These are phyloP conservation scores for Meleagris gallopavo DNA, from an alignment of 2,113 vertebrate species.

Conservation along the genomic window DNA sequence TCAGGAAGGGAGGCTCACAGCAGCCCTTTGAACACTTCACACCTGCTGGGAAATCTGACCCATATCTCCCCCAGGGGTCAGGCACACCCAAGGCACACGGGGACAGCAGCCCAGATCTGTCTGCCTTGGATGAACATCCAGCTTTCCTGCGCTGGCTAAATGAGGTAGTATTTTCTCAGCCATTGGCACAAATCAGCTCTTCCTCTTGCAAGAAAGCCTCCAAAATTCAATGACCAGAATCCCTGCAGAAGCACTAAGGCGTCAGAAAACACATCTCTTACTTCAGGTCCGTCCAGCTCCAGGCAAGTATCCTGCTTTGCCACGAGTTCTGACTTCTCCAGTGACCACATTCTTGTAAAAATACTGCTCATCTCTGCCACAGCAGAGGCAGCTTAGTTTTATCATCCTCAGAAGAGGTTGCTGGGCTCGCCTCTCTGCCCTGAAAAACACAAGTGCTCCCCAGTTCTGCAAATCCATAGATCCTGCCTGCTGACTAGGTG, in stretches of 20 bases:
- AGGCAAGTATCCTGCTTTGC: background rate
- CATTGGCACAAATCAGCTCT: background rate
- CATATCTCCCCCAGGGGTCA: fast-evolving
- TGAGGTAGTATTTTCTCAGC: background rate
- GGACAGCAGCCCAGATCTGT: background rate
- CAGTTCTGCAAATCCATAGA: background rate
- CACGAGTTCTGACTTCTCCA: background rate
- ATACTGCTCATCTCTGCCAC: background rate
- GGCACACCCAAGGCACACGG: fast-evolving
- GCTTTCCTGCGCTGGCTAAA: background rate
- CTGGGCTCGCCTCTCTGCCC: background rate
- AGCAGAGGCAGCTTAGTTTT: background rate
- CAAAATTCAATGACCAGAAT: background rate
- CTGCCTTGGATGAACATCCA: fast-evolving
- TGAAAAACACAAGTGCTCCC: background rate
- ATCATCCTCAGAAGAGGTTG: background rate
- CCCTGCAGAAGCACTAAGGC: background rate
- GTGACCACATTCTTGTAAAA: background rate
- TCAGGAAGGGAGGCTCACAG: fast-evolving
- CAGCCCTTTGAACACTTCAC: background rate
- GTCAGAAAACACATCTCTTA: background rate
- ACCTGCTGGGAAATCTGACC: background rate
- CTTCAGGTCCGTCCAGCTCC: background rate
- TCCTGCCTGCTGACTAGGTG: background rate
- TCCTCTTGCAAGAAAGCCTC: background rate